phyloP scores from a whole-genome alignment of 1,140 invertebrate species.

The Physella acuta region DNA sequence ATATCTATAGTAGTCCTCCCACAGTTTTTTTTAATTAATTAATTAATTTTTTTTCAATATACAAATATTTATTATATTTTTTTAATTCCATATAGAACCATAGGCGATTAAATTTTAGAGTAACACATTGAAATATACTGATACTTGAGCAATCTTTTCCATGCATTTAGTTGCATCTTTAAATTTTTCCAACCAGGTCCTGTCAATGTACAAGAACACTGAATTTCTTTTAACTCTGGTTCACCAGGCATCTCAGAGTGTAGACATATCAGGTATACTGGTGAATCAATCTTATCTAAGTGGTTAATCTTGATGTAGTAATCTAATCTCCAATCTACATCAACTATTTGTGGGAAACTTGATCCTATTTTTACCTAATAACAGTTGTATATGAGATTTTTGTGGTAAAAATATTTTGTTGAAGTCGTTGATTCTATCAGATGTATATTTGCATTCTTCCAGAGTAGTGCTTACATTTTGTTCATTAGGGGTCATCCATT shows the following conservation, averaged over 20 bases:
- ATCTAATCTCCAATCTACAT: slow-evolving; percentile 56
- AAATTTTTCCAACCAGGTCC: slow-evolving; percentile 52
- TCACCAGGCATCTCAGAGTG: slow-evolving; percentile 52
- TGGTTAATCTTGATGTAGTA: slow-evolving; percentile 57
- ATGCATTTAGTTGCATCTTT: slow-evolving; percentile 54
- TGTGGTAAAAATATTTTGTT: slow-evolving; percentile 35
- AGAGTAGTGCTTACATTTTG: slow-evolving; percentile 35
- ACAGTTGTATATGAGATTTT: background rate
- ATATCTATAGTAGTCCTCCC: too few relatives aligned
- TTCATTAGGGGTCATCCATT: too few relatives aligned
- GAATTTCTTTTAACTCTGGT: slow-evolving; percentile 42
- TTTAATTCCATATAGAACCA: too few relatives aligned
- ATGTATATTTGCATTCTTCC: slow-evolving; percentile 44
- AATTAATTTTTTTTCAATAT: too few relatives aligned
- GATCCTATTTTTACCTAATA: slow-evolving; percentile 42
- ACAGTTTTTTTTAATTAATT: too few relatives aligned
- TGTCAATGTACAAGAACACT: slow-evolving; percentile 55
- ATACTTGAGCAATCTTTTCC: slow-evolving; percentile 47
- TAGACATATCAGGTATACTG: slow-evolving; percentile 51
- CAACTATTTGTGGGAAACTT: slow-evolving; percentile 51
- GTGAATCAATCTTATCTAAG: slow-evolving; percentile 52
- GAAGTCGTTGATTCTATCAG: slow-evolving; percentile 38
- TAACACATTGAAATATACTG: too few relatives aligned
- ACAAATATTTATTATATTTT: too few relatives aligned
- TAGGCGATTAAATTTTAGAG: too few relatives aligned